A percentile compares a stretch with the other conserved stretches of the same genome.
Evolutionary conservation across 2,797 vertebrate genomes (phyloP).

Genomic region (Okamejei kenojei): DNA sequence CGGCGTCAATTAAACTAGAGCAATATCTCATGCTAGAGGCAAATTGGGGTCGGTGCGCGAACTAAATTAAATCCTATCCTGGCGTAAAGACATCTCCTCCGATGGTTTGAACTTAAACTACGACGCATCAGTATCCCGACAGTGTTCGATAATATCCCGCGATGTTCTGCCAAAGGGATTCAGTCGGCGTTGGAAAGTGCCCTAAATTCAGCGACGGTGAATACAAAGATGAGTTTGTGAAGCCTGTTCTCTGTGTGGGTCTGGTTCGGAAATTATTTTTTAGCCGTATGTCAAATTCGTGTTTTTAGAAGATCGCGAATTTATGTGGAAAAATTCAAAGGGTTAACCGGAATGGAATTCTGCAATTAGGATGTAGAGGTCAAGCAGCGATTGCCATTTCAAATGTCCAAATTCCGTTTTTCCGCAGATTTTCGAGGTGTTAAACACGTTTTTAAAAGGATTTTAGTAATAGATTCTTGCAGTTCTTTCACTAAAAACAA

Average conservation of each 20-base stretch:
- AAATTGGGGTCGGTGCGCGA: background rate
- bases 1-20: background rate
- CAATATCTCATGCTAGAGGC: background rate
- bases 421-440: too few relatives aligned
- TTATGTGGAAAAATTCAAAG: background rate
- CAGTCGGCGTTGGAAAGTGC: background rate
- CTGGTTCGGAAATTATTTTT: background rate
- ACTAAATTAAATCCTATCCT: background rate
- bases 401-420: background rate
- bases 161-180: background rate
- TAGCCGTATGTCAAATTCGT: background rate
- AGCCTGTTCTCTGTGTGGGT: background rate
- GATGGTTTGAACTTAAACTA: too few relatives aligned
- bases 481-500: too few relatives aligned
- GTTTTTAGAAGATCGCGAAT: background rate
- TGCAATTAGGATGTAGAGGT: background rate
- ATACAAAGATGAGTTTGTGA: background rate
- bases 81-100: background rate
- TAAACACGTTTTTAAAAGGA: background rate
- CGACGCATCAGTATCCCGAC: background rate
- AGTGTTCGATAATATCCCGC: too few relatives aligned
- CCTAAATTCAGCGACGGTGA: background rate
- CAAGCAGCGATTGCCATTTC: background rate
- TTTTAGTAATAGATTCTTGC: background rate
- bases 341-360: background rate